These are phyloP conservation scores for Antechinus stuartii DNA, from an alignment of 2,113 vertebrate genomes.

Conservation along the genomic window DNA sequence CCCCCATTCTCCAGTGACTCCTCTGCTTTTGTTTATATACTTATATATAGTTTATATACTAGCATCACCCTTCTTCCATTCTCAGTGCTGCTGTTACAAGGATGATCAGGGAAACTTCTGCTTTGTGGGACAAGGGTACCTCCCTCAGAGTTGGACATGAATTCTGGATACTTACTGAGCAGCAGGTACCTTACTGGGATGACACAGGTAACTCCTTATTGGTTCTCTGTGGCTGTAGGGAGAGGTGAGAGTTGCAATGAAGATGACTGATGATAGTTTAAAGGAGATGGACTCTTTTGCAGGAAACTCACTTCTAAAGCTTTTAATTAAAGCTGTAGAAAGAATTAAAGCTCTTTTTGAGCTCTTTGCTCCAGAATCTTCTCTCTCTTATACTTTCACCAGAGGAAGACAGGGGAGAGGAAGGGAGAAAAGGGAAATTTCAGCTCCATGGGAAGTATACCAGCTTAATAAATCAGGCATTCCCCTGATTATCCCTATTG, in stretches of 20 bases:
- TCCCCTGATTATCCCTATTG: not conserved
- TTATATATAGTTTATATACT: too few species aligned
- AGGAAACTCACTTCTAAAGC: not conserved
- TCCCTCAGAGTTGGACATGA: not conserved
- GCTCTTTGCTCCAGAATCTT: not conserved
- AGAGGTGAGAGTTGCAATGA: not conserved
- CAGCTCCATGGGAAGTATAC: not conserved
- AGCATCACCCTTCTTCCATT: not conserved
- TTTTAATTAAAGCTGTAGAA: not conserved
- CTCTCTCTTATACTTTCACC: not conserved
- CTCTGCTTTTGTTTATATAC: too few species aligned
- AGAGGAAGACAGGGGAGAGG: not conserved
- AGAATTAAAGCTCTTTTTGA: not conserved
- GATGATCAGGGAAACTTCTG: not conserved
- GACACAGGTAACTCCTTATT: not conserved
- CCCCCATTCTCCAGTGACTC: not conserved
- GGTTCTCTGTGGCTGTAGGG: not conserved
- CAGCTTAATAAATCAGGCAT: not conserved
- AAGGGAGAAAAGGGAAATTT: not conserved
- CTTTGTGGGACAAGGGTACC: not conserved
- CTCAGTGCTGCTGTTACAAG: not conserved
- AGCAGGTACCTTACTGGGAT: not conserved
- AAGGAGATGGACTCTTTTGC: not conserved
- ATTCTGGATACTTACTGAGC: not conserved
- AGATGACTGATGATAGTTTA: not conserved